phyloP scores from a whole-genome alignment of 2,888 invertebrate species.

The Crossocerus cetratus region DNA sequence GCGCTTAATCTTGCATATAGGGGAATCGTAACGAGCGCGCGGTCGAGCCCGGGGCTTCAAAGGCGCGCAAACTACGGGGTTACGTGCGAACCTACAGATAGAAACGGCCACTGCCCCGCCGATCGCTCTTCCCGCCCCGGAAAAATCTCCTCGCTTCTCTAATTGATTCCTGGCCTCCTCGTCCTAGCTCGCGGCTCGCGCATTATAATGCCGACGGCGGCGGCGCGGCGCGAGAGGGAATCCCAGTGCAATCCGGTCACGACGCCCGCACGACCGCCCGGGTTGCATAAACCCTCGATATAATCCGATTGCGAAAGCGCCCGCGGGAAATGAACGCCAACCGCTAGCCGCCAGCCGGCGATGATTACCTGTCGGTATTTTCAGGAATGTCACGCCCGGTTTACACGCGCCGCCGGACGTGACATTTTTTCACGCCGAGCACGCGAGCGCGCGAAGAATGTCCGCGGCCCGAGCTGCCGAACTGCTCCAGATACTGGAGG shows the following conservation, averaged over 20 bases:
- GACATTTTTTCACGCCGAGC: background rate
- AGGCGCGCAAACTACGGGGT: background rate
- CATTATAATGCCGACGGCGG: no score
- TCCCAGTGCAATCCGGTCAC: background rate
- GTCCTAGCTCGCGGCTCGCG: no score
- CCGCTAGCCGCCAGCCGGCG: no score
- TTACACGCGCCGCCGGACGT: background rate
- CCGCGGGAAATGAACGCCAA: background rate
- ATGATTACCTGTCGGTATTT: background rate
- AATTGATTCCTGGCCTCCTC: background rate
- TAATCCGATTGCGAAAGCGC: background rate
- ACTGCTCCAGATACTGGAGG: background rate
- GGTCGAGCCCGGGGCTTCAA: background rate
- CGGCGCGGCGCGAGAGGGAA: background rate
- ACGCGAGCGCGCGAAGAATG: background rate
- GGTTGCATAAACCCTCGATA: background rate
- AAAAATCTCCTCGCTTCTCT: background rate
- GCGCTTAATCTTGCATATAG: constrained; percentile 59
- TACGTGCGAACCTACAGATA: no score
- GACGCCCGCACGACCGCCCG: background rate
- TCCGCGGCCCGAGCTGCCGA: background rate
- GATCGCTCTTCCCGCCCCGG: background rate
- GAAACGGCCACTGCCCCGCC: background rate
- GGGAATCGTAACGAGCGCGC: constrained; percentile 67
- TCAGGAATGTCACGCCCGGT: background rate